phyloP scores from a whole-genome alignment of 2,113 vertebrate species.

The Balaenoptera acutorostrata region DNA sequence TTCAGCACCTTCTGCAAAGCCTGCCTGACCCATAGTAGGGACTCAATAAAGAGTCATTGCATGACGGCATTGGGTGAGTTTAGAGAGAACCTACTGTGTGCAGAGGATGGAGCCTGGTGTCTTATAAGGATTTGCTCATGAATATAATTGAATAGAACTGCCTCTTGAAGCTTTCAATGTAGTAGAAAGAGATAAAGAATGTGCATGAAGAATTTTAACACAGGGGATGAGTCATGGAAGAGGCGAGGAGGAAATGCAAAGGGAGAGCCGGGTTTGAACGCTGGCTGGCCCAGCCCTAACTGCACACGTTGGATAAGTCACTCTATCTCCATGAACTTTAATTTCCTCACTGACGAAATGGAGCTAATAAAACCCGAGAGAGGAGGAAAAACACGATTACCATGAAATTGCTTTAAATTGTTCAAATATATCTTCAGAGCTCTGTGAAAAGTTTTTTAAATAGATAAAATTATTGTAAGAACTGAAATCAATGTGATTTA shows the following conservation, averaged over 20 bases:
- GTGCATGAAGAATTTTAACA: background rate
- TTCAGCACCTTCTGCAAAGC: background rate
- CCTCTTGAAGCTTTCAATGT: background rate
- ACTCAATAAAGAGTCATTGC: background rate
- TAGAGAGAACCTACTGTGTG: background rate
- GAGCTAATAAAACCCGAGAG: conserved; percentile 54
- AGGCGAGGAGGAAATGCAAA: background rate
- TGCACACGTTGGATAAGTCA: background rate
- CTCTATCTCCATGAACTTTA: conserved; percentile 37
- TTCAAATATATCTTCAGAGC: conserved; percentile 67
- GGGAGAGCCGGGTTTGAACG: fast-evolving
- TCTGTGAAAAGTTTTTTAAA: conserved; percentile 58
- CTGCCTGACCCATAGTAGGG: background rate
- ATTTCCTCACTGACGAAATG: conserved; percentile 48
- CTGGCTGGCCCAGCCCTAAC: background rate
- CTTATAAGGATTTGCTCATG: background rate
- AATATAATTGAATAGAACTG: background rate
- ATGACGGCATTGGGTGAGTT: background rate
- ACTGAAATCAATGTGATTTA: conserved; percentile 55
- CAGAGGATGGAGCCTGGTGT: background rate
- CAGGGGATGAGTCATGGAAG: background rate
- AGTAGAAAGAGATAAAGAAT: background rate
- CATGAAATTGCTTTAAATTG: conserved; percentile 69
- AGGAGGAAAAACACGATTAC: conserved; percentile 40
- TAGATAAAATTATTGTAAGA: conserved; percentile 59